A percentile compares a stretch with the other conserved stretches of the same genome.
Evolutionary conservation across 2,888 invertebrate species (phyloP).

Genomic region (Chirona hameri): DNA sequence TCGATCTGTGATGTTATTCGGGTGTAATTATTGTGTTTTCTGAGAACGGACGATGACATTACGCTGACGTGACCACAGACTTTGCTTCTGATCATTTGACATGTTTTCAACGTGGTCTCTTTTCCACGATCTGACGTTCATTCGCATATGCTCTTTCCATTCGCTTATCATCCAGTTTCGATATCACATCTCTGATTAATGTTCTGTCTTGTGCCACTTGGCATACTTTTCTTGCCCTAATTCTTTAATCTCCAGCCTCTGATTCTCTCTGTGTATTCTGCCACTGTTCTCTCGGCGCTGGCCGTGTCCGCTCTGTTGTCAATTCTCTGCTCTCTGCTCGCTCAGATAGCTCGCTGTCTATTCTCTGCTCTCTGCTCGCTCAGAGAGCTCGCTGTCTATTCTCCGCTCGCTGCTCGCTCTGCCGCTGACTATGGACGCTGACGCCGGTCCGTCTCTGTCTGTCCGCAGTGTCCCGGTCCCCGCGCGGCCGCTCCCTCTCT

Average conservation of each 20-base stretch:
- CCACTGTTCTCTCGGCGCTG: not conserved
- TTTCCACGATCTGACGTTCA: no score
- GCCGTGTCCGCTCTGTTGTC: no score
- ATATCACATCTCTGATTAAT: not conserved
- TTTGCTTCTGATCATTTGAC: no score
- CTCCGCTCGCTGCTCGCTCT: not conserved
- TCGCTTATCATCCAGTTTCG: no score
- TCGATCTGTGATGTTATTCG: no score
- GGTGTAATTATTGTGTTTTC: no score
- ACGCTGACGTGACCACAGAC: no score
- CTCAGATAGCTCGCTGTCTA: not conserved
- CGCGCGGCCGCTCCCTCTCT: not conserved
- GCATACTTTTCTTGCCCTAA: not conserved
- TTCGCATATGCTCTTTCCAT: no score
- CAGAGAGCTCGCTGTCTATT: not conserved
- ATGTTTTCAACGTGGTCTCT: no score
- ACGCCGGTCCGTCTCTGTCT: not conserved
- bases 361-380: not conserved
- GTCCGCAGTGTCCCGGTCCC: not conserved
- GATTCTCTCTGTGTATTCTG: not conserved
- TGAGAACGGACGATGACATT: no score
- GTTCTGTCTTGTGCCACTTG: not conserved
- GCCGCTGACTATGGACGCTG: not conserved
- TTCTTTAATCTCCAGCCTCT: not conserved
- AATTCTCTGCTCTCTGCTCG: not conserved